phyloP scores from a whole-genome alignment of 2,888 invertebrate species.

The Diplolepis rosae region DNA sequence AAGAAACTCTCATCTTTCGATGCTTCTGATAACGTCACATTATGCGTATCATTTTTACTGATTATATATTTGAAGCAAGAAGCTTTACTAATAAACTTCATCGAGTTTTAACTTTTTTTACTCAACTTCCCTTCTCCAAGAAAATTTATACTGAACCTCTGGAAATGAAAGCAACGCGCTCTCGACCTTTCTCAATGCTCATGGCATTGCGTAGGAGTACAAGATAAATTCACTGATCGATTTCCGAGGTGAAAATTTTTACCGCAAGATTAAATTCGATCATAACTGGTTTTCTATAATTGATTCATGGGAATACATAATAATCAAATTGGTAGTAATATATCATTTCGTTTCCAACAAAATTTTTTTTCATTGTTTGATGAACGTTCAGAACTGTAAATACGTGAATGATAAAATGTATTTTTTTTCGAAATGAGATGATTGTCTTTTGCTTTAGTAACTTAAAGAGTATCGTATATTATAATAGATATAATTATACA shows the following conservation, averaged over 20 bases:
- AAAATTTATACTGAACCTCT: background rate
- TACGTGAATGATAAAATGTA: no score
- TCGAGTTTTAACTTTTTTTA: background rate
- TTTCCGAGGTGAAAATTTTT: background rate
- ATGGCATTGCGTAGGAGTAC: background rate
- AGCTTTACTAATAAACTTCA: background rate
- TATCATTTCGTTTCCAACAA: no score
- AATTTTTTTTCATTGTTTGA: no score
- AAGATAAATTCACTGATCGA: background rate
- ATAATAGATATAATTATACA: no score
- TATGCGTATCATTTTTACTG: background rate
- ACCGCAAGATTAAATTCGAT: background rate
- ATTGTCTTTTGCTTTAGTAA: no score
- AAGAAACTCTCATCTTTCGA: background rate
- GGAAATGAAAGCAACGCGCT: conserved; percentile 1
- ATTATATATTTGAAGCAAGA: background rate
- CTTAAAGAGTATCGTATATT: no score
- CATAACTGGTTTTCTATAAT: background rate
- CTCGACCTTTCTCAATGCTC: conserved; percentile 3
- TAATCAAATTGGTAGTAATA: no score
- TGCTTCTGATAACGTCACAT: background rate
- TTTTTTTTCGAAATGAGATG: no score
- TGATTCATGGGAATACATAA: no score
- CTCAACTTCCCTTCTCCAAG: background rate
- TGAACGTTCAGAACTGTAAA: no score